Base-by-base conservation (phyloP, 2,888 invertebrate species). In the Chydorus sphaericus region DNA sequence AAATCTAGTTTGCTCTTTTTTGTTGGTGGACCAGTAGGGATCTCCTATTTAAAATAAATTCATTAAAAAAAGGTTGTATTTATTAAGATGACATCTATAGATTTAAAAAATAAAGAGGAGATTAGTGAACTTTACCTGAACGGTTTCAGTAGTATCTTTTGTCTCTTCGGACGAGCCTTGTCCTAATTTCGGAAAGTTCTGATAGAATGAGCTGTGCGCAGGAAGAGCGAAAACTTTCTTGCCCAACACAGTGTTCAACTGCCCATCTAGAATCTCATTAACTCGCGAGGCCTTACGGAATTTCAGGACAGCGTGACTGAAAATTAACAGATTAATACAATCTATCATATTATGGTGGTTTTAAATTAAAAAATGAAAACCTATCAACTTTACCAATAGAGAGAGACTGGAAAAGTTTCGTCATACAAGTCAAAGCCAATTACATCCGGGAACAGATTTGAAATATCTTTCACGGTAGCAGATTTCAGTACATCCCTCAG, bases 321-420 rank as follows among this genome's bases (percentile, higher is more conserved):
- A 33, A 4, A 28, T 20, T 8, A 11, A 18, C 23, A 33, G n/a
- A 16, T 39, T 14, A 39, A 39, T 39, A 14, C 28, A 16, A 4
- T 10, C 20, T 16, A 28, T 44, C 28, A 7, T 8, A 33, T 33
- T 10, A n/a, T n/a, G n/a, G n/a, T n/a, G n/a, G n/a, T n/a, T n/a
- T n/a, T n/a, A n/a, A n/a, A n/a, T n/a, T 16, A 11, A 23, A 14
- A 14, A 26, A 53, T 18, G 23, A n/a, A n/a, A n/a, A n/a, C n/a
- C n/a, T n/a, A n/a, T n/a, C n/a, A n/a, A n/a, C n/a, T n/a, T n/a
- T 20, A 53, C 53, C 53, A 53, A 20, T 53, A 53, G 16, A 28
- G 26, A 3, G 53, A 53, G 14, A 28, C 31, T 11, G 53, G 16
- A 53, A 53, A n/a, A n/a, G 53, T 53, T 36, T 20, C 14, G 11